Evolutionary conservation across 2,797 vertebrate genomes (phyloP), one percentile per base, ranked within the genome.

Genomic region (Dendrocincla fuliginosa): DNA sequence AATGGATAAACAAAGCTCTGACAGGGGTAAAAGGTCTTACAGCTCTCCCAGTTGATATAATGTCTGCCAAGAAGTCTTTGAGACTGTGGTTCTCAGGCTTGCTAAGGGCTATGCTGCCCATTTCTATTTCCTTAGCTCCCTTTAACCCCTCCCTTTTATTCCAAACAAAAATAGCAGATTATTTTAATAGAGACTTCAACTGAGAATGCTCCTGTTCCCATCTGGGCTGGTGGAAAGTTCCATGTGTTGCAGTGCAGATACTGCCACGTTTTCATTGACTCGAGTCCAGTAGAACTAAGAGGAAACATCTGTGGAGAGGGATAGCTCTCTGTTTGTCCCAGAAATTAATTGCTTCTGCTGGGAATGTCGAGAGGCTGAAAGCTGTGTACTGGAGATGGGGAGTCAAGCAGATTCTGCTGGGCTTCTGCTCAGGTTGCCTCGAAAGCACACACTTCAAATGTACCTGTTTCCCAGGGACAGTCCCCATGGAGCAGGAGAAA

Each of bases 201-300:
- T 67, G 42, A 56, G 79, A 56, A 79, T 92, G 87, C 77, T 86
- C 22, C 84, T 63, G 56, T 94, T 96, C 80, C 94, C 89, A 49
- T 95, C 77, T 70, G 76, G 81, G 87, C 74, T 89, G 87, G 73
- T 97, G 95, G 97, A 97, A 97, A 97, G 95, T 95, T 97, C 97
- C 94, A 90, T 94, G 91, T 95, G 85, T 96, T 94, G 85, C 93
- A 95, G 86, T 85, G 80, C 89, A 97, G 97, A 95, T 88, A 91
- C 50, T 98, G 98, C 98, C 98, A 98, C 98, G 98, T 98, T 98
- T 98, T 98, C 94, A 79, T 96, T 55, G 95, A 96, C 92, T 96
- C 55, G 1, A 84, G 76, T 97, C 90, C 96, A 97, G 95, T 67
- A 57, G 65, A 92, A n/a, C 94, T 98, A 97, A 98, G 91, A 97